Base-by-base conservation (phyloP, 1,140 invertebrate species). In the Drosophila sechellia region DNA sequence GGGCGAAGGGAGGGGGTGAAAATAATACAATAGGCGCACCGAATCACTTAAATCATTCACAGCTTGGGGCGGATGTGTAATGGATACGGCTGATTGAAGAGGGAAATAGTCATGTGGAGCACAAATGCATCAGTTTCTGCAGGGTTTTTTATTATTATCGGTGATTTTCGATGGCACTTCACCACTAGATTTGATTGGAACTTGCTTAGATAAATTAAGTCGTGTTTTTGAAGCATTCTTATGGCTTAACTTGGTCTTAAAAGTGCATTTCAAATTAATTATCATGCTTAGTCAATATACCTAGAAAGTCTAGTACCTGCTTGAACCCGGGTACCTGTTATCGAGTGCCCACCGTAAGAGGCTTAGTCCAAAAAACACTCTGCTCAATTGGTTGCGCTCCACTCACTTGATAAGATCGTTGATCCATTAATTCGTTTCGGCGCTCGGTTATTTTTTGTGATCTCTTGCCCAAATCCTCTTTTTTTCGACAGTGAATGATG, bases 81-180 rank as follows among this genome's bases (percentile, higher is more conserved):
- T 77, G 55, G 68, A 71, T 71, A 71, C 4, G 68, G 65, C 52
- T 57, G 68, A 71, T 71, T 71, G 68, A 71, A 71, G 68, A 70
- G 68, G 68, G 68, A 71, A 71, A 70, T 63, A 53, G 48, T 68
- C 31, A 15, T 10, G 45, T 39, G 15, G 27, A 34, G 12, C 20
- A 40, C 15, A 63, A 64, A 39, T 64, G 60, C 10, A 48, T 65
- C 54, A 17, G 54, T 13, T 17, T n/a, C 27, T 6, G 12, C 8
- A 34, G 3, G 3, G 25, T 12, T 2, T 42, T 17, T 31, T 34
- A 4, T 52, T 34, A 4, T 52, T 52, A 42, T 42, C 4, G 1
- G 3, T 13, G 5, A 31, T 6, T 58, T 20, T 17, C 35, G 35
- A 13, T 45, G 15, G 35, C 45, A 50, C n/a, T 25, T 35, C 37